Evolutionary conservation across 2,113 vertebrate genomes (phyloP).

Genomic region (Tichodroma muraria): DNA sequence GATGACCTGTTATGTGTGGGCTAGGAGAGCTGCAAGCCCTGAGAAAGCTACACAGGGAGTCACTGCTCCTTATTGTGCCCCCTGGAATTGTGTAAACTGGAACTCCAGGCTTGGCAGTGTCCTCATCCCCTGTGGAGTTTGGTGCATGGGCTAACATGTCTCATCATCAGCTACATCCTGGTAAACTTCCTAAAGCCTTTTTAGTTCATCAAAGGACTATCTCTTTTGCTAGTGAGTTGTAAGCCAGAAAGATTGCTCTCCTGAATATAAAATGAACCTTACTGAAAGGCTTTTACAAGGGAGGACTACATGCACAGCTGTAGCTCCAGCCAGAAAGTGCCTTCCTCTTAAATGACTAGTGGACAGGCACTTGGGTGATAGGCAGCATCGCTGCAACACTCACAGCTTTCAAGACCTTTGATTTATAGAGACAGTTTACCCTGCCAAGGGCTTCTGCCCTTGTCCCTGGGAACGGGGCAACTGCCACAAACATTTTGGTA

Average conservation of each 20-base stretch:
- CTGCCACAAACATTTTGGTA: fast-evolving
- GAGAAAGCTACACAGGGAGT: background rate
- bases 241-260: background rate
- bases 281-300: background rate
- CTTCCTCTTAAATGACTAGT: background rate
- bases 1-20: background rate
- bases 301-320: background rate
- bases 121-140: background rate
- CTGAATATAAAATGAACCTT: background rate
- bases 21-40: background rate
- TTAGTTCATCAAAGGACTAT: background rate
- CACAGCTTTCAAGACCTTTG: background rate
- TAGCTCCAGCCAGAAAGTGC: background rate
- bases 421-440: background rate
- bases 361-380: background rate
- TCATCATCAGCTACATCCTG: background rate
- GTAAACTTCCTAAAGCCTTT: background rate
- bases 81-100: background rate
- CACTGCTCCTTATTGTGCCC: background rate
- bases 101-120: background rate
- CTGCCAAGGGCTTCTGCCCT: background rate
- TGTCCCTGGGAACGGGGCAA: background rate
- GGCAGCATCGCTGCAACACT: background rate
- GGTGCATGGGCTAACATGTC: background rate
- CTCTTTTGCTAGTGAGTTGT: background rate